Percentiles rank a stretch among this genome's conserved stretches.
Conservation (phyloP, 1,140 invertebrate genomes). For the Polyergus mexicanus region DNA sequence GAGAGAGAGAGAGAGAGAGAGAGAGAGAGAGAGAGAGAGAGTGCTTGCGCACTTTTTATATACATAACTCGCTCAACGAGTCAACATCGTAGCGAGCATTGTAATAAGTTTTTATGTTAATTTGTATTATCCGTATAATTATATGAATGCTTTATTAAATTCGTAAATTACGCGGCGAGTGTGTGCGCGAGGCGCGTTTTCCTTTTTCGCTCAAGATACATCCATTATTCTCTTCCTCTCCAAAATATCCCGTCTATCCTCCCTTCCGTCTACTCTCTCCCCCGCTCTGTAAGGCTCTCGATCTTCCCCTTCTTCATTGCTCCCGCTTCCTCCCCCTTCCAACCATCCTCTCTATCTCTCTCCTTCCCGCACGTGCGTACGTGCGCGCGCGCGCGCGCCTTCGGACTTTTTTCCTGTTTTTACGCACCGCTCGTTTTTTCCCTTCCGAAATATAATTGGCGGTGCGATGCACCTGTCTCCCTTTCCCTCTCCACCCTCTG, state of each 20-base stretch:
- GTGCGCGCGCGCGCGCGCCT: conserved; percentile 66
- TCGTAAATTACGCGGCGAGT: conserved; percentile 33
- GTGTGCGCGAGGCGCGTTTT: not conserved
- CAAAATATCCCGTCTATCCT: conserved; percentile 47
- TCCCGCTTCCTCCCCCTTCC: conserved; percentile 30
- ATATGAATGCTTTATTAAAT: conserved; percentile 36
- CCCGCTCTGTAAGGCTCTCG: conserved; percentile 20
- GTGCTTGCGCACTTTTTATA: not conserved
- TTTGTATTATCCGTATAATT: not conserved
- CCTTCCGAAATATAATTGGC: conserved; percentile 87
- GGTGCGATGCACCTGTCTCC: conserved; percentile 86
- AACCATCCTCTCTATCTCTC: conserved; percentile 20
- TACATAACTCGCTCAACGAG: too few species aligned
- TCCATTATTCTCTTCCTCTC: conserved; percentile 41
- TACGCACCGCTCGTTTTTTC: conserved; percentile 82
- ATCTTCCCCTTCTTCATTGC: conserved; percentile 49
- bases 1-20: not conserved
- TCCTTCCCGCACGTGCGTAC: conserved; percentile 43
- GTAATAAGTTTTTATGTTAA: not conserved
- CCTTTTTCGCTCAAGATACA: not conserved
- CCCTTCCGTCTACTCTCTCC: conserved; percentile 51
- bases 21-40: not conserved
- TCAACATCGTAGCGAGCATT: not conserved
- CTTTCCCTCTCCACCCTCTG: conserved; percentile 65
- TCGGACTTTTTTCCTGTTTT: conserved; percentile 81